Base-by-base conservation (phyloP, 2,113 vertebrate genomes). In the Mormoops blainvillei region DNA sequence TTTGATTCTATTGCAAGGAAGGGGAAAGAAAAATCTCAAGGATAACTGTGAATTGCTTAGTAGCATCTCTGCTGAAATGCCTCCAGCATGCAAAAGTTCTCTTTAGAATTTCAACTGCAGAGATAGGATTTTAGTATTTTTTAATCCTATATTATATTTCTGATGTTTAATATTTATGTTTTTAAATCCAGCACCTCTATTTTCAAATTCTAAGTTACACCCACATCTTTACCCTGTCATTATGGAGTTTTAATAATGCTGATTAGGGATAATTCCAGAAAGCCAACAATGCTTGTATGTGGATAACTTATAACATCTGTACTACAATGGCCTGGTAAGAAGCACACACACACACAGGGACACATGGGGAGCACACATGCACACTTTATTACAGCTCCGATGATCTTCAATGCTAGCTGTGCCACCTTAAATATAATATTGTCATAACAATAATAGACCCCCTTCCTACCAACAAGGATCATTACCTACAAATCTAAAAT, bases 401-500 rank as follows among this genome's bases (percentile, higher is more conserved):
- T 38, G 95, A 71, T 11, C 33, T 81, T 63, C 10, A 52, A 41
- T 87, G 13, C 4, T 36, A 89, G 22, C 38, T 74, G 2, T 77
- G 63, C 18, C 4, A 77, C 16, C 12, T 87, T 87, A 81, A 68
- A 74, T 77, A 67, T 54, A 22, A 54, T 54, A 92, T 74, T 58
- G 56, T 84, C 33, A 24, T 63, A 74, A 76, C 43, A 88, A 88
- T 71, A 83, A 4, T 83, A 90, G 52, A 73, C 22, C 48, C 2
- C 18, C 31, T 92, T 94, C 48, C 43, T 70, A 50, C 73, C 63
- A 78, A 58, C n/a, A 71, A 48, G 63, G 68, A 50, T 89, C 63
- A 85, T 87, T 96, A 31, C 88, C 41, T 94, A 85, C 52, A 97
- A 95, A 81, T 10, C 38, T 83, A 28, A 84, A 92, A 92, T 45